A percentile compares a stretch with the other conserved stretches of the same genome.
These are phyloP conservation scores for Cottoperca gobio DNA, from an alignment of 2,797 vertebrate genomes.

Conservation along the genomic window DNA sequence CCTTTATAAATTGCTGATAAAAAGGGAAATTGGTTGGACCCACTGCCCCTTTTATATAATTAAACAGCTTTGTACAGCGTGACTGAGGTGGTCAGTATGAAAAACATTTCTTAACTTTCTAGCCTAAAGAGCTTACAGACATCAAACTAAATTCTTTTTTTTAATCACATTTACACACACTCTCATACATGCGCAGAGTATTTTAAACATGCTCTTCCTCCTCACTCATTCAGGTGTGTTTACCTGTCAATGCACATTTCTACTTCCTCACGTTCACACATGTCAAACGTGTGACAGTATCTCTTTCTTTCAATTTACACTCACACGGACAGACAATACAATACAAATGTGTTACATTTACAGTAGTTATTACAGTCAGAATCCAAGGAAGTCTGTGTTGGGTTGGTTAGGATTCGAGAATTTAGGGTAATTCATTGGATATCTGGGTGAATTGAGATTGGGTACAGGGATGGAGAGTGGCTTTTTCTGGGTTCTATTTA, in stretches of 20 bases:
- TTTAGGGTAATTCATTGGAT: conserved; percentile 1
- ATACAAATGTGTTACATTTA: conserved; percentile 52
- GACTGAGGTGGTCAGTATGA: conserved; percentile 40
- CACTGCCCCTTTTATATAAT: conserved; percentile 5
- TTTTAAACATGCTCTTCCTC: conserved; percentile 23
- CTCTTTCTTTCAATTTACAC: conserved; percentile 7
- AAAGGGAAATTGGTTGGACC: not conserved
- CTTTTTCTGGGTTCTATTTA: conserved; percentile 35
- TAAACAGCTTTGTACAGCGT: conserved; percentile 30
- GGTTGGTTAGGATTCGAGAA: conserved; percentile 19
- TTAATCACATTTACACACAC: conserved; percentile 35
- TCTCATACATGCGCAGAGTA: conserved; percentile 1
- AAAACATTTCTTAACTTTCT: conserved; percentile 29
- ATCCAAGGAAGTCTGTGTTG: conserved; percentile 40
- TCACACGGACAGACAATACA: conserved; percentile 31
- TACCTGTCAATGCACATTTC: conserved; percentile 18
- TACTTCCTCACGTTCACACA: conserved; percentile 19
- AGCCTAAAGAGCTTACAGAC: conserved; percentile 33
- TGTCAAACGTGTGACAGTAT: conserved; percentile 6
- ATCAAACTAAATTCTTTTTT: conserved; percentile 30
- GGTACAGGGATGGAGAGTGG: conserved; percentile 38
- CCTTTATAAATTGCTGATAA: conserved; percentile 14
- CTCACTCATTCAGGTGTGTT: conserved; percentile 16
- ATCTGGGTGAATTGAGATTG: conserved; percentile 5
- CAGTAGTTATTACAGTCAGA: conserved; percentile 34